A percentile compares a stretch with the other conserved stretches of the same genome.
Evolutionary conservation across 1,140 invertebrate genomes (phyloP).

Genomic region (Apis cerana): DNA sequence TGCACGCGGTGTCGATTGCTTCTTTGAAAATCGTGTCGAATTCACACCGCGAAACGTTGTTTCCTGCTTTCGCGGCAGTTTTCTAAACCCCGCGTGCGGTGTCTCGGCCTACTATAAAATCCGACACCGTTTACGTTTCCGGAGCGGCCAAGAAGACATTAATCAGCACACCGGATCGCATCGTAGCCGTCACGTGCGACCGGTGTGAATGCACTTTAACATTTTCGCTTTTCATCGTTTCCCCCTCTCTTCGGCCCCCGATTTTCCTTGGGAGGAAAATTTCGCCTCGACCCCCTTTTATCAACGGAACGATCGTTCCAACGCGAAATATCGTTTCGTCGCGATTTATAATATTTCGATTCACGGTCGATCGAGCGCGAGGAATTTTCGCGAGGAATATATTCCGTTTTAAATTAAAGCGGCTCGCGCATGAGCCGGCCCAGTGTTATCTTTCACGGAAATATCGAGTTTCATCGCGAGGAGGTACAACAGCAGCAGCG

Average conservation of each 20-base stretch:
- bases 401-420: conserved; percentile 25
- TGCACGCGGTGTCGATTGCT: conserved; percentile 32
- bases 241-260: background rate
- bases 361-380: no score
- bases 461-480: conserved; percentile 33
- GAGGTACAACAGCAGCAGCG: no score
- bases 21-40: conserved; percentile 28
- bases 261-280: background rate
- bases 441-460: conserved; percentile 41
- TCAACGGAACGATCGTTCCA: background rate
- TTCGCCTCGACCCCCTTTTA: background rate
- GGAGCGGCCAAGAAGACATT: conserved; percentile 52
- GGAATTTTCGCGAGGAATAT: conserved; percentile 14
- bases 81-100: background rate
- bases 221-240: background rate
- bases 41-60: conserved; percentile 44
- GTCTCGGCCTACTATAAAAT: conserved; percentile 57
- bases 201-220: conserved; percentile 51
- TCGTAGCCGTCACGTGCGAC: conserved; percentile 45
- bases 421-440: background rate
- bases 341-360: background rate
- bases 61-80: conserved; percentile 50
- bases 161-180: conserved; percentile 46
- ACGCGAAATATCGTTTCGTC: no score
- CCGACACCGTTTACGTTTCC: conserved; percentile 54